A percentile compares a stretch with the other conserved stretches of the same genome.
Evolutionary conservation across 1,140 invertebrate genomes (phyloP).

Genomic region (Bombus waltoni): DNA sequence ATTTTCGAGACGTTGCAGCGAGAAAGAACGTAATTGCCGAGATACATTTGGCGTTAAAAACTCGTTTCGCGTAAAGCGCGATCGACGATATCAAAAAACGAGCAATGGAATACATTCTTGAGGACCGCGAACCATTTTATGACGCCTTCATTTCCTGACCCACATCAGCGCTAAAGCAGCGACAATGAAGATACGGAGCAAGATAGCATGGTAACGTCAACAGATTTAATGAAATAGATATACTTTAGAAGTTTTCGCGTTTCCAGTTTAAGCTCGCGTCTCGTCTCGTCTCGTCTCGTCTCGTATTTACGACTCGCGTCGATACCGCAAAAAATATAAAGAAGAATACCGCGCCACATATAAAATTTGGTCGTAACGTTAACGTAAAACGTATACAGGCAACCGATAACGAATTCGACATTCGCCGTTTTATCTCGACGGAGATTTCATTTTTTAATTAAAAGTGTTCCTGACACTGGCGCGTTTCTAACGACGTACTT

Average conservation of each 20-base stretch:
- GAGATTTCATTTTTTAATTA: too few relatives aligned
- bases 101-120: neutral
- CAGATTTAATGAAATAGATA: conserved; percentile 12
- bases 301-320: neutral
- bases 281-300: neutral
- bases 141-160: conserved; percentile 22
- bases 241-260: neutral
- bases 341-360: neutral
- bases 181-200: neutral
- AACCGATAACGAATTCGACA: neutral
- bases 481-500: too few relatives aligned
- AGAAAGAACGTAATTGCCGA: neutral
- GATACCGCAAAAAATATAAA: too few relatives aligned
- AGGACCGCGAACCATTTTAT: conserved; percentile 13
- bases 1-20: neutral
- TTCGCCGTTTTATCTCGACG: too few relatives aligned
- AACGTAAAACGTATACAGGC: neutral
- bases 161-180: neutral
- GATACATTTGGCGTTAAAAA: neutral
- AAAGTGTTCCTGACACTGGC: too few relatives aligned
- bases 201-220: neutral
- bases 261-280: neutral
- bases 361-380: neutral
- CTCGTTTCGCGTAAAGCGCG: neutral
- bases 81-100: neutral